Conservation (phyloP, 2,888 invertebrate genomes). For the Apocheima hispidaria region DNA sequence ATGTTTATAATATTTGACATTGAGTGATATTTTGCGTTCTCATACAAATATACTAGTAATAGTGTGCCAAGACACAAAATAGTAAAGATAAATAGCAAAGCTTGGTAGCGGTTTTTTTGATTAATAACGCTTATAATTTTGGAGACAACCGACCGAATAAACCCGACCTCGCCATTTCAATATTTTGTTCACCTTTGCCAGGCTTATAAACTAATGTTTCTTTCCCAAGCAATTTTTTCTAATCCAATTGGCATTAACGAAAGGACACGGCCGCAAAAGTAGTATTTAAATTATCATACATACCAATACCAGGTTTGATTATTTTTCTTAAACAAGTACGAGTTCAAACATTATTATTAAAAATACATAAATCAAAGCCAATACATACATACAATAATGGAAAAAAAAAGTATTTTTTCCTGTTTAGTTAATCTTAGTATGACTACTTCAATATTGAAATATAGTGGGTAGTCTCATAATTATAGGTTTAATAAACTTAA, state of each 20-base stretch:
- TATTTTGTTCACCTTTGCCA: slow-evolving; percentile 1
- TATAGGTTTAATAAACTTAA: neutral
- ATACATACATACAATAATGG: neutral
- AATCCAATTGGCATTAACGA: neutral
- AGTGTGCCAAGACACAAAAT: neutral
- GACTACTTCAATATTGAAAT: neutral
- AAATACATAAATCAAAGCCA: neutral
- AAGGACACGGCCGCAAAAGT: neutral
- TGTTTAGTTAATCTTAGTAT: neutral
- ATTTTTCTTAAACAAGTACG: too few species aligned
- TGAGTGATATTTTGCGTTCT: neutral
- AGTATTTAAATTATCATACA: neutral
- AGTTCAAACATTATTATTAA: too few species aligned
- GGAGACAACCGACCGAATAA: neutral
- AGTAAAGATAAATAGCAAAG: neutral
- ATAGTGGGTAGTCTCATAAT: neutral
- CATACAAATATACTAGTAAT: neutral
- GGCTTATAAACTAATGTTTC: neutral
- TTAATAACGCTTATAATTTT: neutral
- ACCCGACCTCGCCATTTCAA: slow-evolving; percentile 1
- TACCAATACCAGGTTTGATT: neutral
- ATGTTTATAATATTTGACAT: too few species aligned
- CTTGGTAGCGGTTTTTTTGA: neutral
- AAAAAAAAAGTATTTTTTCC: neutral
- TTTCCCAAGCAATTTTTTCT: neutral